Evolutionary conservation across 2,888 invertebrate species (phyloP).

Genomic region (Antheraea yamamai): DNA sequence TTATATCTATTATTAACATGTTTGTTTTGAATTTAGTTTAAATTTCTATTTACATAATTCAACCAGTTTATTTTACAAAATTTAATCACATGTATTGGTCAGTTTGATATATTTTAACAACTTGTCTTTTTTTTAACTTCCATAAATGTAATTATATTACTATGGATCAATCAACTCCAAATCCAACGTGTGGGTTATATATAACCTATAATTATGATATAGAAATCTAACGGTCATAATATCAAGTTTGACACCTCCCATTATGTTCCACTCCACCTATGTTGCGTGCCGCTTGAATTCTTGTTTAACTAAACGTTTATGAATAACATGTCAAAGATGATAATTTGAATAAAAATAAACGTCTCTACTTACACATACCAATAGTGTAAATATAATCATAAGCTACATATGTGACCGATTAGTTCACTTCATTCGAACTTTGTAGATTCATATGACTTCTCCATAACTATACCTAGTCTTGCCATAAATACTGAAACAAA

Average conservation of each 20-base stretch:
- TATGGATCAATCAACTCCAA: not conserved
- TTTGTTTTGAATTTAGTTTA: not conserved
- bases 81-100: not conserved
- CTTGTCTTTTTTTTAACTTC: not conserved
- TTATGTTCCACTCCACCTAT: not conserved
- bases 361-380: not conserved
- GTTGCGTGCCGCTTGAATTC: not conserved
- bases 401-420: not conserved
- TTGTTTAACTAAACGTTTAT: not conserved
- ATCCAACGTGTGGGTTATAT: not conserved
- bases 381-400: not conserved
- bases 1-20: not conserved
- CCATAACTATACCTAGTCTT: no score
- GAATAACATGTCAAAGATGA: not conserved
- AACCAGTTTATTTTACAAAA: not conserved
- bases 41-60: not conserved
- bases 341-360: not conserved
- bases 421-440: no score
- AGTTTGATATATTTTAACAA: not conserved
- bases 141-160: not conserved
- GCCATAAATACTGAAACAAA: no score
- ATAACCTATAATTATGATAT: constrained; percentile 4
- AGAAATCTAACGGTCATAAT: not conserved
- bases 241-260: constrained; percentile 1
- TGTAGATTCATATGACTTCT: no score